Evolutionary conservation across 2,797 vertebrate genomes (phyloP), one percentile per base, ranked within the genome.

Genomic region (Australoheros facetus): DNA sequence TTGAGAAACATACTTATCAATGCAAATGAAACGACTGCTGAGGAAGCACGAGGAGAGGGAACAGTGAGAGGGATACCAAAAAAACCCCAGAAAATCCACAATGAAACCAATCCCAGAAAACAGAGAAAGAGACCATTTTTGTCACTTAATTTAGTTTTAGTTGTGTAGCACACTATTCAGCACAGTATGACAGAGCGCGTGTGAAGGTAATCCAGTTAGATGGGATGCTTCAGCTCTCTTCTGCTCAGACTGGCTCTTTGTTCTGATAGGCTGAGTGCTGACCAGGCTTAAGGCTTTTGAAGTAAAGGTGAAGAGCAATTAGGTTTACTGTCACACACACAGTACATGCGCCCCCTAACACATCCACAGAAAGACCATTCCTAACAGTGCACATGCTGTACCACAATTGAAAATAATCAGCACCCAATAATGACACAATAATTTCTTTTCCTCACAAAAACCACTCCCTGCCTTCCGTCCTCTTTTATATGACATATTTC

Each of bases 241-340:
- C 76, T 75, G 70, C 81, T 83, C 81, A 48, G 72, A 88, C 77
- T 56, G 78, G 74, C 74, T 89, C 77, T 85, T 90, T 79, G n/a
- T 71, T 87, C 83, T 86, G 92, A 94, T 91, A 92, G 92, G 88
- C 80, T 91, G 86, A 81, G 58, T 94, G 92, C 93, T 95, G 94
- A 94, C 91, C 85, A 77, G 83, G 89, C 91, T 93, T 91, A 93
- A 94, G 94, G 93, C 91, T 93, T 93, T 92, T 92, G 90, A 95
- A 95, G 93, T 88, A 90, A 89, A 95, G 93, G 92, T 95, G 93
- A 94, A 93, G 93, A 93, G 91, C 91, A 94, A 93, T 94, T 95
- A 93, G 78, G 90, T 88, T 89, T 89, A 71, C 89, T 93, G 88
- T 91, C 92, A 83, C 69, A 84, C 75, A 75, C 60, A 74, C 56